Evolutionary conservation across 1,140 invertebrate genomes (phyloP).

Genomic region (Potamilus streckersoni): DNA sequence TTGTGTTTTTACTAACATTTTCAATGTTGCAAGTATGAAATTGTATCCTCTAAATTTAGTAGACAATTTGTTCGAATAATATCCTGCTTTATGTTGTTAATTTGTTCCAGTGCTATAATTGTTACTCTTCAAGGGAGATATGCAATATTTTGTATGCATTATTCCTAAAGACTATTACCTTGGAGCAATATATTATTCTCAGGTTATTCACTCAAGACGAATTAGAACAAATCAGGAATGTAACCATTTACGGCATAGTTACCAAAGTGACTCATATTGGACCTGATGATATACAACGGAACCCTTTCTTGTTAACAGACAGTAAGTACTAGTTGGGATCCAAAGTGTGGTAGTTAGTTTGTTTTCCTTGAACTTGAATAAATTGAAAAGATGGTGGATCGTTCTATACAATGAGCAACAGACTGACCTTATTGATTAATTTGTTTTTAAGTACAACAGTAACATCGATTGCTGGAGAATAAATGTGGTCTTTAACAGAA

Average conservation of each 20-base stretch:
- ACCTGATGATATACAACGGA: slow-evolving; percentile 28
- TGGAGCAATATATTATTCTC: slow-evolving; percentile 51
- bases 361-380: neutral
- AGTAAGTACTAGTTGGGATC: slow-evolving; percentile 21
- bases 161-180: neutral
- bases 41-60: neutral
- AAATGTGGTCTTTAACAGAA: no score
- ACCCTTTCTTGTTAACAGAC: slow-evolving; percentile 58
- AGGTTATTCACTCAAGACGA: slow-evolving; percentile 41
- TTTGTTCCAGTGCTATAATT: neutral
- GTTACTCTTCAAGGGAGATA: neutral
- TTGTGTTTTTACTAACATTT: neutral
- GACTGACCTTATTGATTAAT: neutral
- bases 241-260: slow-evolving; percentile 40
- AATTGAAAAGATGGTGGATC: neutral
- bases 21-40: neutral
- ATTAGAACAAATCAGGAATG: slow-evolving; percentile 34
- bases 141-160: neutral
- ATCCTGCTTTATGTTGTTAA: neutral
- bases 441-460: neutral
- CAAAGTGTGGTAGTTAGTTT: no score
- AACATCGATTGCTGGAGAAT: no score
- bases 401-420: neutral
- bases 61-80: neutral
- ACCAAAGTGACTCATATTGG: slow-evolving; percentile 34